Conservation (phyloP, 2,888 invertebrate species). For the Venusia cambrica region DNA sequence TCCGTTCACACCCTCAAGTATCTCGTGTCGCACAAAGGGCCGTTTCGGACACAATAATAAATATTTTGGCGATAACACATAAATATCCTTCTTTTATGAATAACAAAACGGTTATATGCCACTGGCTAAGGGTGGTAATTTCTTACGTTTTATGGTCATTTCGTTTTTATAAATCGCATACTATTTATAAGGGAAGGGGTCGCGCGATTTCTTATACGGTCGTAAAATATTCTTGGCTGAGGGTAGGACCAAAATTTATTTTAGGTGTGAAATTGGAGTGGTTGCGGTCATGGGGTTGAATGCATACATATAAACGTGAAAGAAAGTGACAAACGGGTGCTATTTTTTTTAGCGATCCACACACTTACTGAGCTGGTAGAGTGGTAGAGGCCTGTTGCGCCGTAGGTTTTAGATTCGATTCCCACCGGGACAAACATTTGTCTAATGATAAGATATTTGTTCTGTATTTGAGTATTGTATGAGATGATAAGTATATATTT, state of each 20-base stretch:
- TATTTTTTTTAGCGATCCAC: no score
- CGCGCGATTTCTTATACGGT: constrained; percentile 50
- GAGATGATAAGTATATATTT: no score
- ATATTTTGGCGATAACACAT: constrained; percentile 80
- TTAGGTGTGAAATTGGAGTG: constrained; percentile 25
- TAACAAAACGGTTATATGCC: constrained; percentile 69
- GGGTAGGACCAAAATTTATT: constrained; percentile 24
- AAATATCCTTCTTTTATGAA: constrained; percentile 79
- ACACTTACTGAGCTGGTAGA: no score
- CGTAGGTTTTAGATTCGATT: no score
- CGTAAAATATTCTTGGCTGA: constrained; percentile 30
- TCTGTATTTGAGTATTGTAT: no score
- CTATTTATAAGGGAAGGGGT: constrained; percentile 63
- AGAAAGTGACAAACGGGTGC: constrained; percentile 11
- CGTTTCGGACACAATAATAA: constrained; percentile 77
- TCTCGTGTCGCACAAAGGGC: constrained; percentile 75
- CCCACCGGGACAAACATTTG: no score
- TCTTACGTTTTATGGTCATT: constrained; percentile 69
- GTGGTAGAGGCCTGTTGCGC: no score
- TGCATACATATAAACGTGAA: constrained; percentile 18
- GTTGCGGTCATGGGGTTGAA: constrained; percentile 7
- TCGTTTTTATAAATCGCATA: constrained; percentile 66
- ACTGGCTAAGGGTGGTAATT: constrained; percentile 65
- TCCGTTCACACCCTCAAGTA: constrained; percentile 71
- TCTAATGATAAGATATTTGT: no score